Conservation (phyloP, 2,113 vertebrate genomes). For the Neotragus moschatus region DNA sequence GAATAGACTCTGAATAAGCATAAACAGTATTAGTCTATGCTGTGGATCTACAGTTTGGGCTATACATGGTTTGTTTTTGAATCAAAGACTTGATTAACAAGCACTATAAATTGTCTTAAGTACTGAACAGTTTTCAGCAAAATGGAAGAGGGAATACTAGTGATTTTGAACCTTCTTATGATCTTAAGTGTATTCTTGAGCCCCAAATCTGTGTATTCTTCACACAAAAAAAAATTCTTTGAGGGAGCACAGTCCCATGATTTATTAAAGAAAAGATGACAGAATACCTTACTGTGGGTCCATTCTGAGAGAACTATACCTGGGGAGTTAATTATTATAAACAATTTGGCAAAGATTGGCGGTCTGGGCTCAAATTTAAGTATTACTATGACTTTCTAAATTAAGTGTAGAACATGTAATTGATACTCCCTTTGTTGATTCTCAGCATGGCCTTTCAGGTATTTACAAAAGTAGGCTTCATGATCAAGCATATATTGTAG, state of each 20-base stretch:
- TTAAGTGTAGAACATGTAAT: neutral
- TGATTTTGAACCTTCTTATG: neutral
- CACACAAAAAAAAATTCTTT: neutral
- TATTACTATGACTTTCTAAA: constrained; percentile 24
- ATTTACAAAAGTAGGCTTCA: constrained; percentile 18
- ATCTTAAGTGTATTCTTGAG: neutral
- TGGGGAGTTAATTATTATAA: constrained; percentile 21
- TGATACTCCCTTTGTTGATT: constrained; percentile 17
- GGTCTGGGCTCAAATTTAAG: neutral
- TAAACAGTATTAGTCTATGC: constrained; percentile 1
- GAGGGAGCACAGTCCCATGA: neutral
- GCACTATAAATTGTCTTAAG: neutral
- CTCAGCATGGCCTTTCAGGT: neutral
- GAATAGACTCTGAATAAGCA: neutral
- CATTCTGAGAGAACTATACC: neutral
- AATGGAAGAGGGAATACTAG: neutral
- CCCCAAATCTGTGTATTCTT: neutral
- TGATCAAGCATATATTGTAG: neutral
- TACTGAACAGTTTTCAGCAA: constrained; percentile 23
- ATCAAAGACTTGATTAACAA: neutral
- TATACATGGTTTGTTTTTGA: neutral
- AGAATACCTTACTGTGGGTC: neutral
- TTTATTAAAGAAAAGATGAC: constrained; percentile 24
- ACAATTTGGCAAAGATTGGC: constrained; percentile 17
- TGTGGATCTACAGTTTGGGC: neutral